Evolutionary conservation across 53 echinoderm and acorn worm species (phyloP).

Genomic region (Astropecten irregularis): DNA sequence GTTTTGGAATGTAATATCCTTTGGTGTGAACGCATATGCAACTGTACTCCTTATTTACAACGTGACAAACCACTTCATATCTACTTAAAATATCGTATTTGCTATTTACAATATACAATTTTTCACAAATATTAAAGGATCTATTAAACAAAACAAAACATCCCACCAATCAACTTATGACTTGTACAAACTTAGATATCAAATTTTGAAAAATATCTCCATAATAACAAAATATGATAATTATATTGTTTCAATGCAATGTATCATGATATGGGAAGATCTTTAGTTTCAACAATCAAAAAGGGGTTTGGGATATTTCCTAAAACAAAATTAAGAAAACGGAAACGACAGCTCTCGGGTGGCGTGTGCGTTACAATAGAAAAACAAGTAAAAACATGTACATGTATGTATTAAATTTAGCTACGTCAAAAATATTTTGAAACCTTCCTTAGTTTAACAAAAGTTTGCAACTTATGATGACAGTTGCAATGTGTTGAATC

Average conservation of each 20-base stretch:
- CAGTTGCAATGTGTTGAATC: no score
- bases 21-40: no score
- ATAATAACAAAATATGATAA: not conserved
- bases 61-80: not conserved
- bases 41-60: no score
- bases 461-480: no score
- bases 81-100: slow-evolving; percentile 50
- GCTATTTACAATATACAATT: slow-evolving; percentile 52
- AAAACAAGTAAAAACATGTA: no score
- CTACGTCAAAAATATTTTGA: no score
- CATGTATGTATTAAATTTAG: no score
- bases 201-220: not conserved
- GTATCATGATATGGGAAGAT: not conserved
- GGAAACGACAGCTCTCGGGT: no score
- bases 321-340: no score
- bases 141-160: not conserved
- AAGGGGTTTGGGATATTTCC: no score
- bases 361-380: no score
- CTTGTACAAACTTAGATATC: not conserved
- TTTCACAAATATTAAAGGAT: slow-evolving; percentile 2
- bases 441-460: no score
- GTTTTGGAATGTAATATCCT: slow-evolving; percentile 5
- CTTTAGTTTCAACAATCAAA: not conserved
- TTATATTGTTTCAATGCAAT: not conserved
- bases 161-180: not conserved